A percentile compares a stretch with the other conserved stretches of the same genome.
phyloP scores from a whole-genome alignment of 2,113 vertebrate species.

The Nicator chloris region DNA sequence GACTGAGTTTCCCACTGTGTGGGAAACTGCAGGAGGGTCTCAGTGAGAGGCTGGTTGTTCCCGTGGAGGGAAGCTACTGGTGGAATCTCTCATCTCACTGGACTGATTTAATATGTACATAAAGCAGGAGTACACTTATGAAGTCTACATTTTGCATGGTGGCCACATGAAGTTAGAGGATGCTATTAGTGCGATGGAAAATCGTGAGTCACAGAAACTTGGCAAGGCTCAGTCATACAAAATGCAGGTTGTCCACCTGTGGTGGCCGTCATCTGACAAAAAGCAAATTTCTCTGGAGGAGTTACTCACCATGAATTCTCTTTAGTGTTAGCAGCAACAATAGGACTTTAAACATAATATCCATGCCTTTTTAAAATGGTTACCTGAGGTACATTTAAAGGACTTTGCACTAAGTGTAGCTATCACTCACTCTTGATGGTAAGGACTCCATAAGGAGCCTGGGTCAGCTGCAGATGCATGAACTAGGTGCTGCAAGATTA shows the following conservation, averaged over 20 bases:
- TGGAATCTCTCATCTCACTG: neutral
- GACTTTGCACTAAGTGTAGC: neutral
- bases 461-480: neutral
- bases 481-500: neutral
- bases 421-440: neutral
- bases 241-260: neutral
- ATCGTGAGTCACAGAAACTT: neutral
- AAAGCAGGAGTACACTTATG: neutral
- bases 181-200: neutral
- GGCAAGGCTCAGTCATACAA: neutral
- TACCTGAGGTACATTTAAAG: neutral
- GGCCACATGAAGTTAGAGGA: neutral
- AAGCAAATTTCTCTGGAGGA: neutral
- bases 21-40: neutral
- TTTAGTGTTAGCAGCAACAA: neutral
- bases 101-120: neutral
- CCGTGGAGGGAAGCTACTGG: neutral
- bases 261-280: neutral
- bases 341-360: neutral
- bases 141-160: too few relatives aligned
- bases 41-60: neutral
- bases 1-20: neutral
- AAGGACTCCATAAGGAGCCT: neutral
- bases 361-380: neutral
- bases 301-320: neutral